A percentile compares a stretch with the other conserved stretches of the same genome.
Evolutionary conservation across 2,888 invertebrate species (phyloP).

Genomic region (Oligia latruncula): DNA sequence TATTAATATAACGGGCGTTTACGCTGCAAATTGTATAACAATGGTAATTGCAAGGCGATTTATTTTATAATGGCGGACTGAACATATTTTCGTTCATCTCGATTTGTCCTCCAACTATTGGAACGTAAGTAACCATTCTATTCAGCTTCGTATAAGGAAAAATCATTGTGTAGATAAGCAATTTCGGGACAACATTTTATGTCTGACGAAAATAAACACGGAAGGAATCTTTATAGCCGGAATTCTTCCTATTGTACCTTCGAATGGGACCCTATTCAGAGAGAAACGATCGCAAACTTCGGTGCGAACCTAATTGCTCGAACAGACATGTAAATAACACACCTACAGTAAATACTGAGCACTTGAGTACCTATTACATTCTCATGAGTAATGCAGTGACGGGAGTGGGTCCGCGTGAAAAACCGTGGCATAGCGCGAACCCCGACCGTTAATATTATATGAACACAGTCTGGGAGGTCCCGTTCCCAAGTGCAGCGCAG

Average conservation of each 20-base stretch:
- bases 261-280: conserved; percentile 34
- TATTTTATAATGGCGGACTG: neutral
- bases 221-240: conserved; percentile 41
- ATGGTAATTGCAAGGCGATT: conserved; percentile 4
- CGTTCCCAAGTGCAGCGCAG: conserved; percentile 70
- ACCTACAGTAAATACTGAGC: conserved; percentile 80
- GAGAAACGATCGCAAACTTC: conserved; percentile 47
- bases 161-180: conserved; percentile 66
- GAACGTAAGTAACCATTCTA: conserved; percentile 23
- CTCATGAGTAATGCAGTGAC: conserved; percentile 87
- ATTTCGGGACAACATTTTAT: conserved; percentile 49
- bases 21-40: conserved; percentile 12
- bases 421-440: conserved; percentile 80
- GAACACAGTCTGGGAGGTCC: conserved; percentile 81
- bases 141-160: conserved; percentile 46
- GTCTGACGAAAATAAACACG: conserved; percentile 48
- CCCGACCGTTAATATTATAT: conserved; percentile 85
- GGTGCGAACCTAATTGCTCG: conserved; percentile 77
- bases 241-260: conserved; percentile 38
- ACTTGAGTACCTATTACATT: conserved; percentile 85
- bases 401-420: conserved; percentile 85
- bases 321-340: conserved; percentile 82
- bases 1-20: conserved; percentile 26
- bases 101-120: conserved; percentile 19
- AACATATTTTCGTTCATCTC: conserved; percentile 5